Base-by-base conservation (phyloP, 2,797 vertebrate species). In the Adelosebastes latens region DNA sequence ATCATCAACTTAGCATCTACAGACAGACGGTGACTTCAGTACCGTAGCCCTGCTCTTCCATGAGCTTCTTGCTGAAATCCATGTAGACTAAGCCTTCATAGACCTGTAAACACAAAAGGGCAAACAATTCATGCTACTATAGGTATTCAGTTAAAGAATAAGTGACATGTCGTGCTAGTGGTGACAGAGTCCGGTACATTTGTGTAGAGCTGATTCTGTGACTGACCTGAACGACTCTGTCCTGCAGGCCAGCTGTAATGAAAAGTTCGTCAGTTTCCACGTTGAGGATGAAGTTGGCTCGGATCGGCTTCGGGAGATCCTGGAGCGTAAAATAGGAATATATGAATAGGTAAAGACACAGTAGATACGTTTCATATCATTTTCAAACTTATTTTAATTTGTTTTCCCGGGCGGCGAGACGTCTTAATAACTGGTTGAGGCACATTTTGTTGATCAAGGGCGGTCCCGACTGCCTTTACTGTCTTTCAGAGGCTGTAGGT, bases 11-110 rank as follows among this genome's bases (percentile, higher is more conserved):
- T 3, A 24, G 27, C 14, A 13, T 49, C 6, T 4, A 27, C 20
- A 53, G 3, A 22, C n/a, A 53, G 60, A 53, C 3, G 59, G 18
- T 0, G 29, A 0, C 22, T 14, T 72, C 42, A 20, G 36, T 95
- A 97, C 96, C 96, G 39, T 94, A 94, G 79, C 96, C 96, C 49
- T 92, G 92, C 60, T 96, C 91, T 2, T 96, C 95, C 96, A 97
- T 96, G 14, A 96, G 87, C 56, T 90, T 59, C 82, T 94, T 95
- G 88, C 91, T 96, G 85, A 97, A 97, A 82, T 97, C 96, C 96
- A 97, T 97, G 91, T 96, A 97, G 71, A 97, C 93, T 36, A 97
- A 88, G 4, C 96, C 96, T 87, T 97, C 95, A 76, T 96, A 97
- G 25, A 97, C 96, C 96, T 97, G 91, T 31, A 76, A 71, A 62